Conservation (phyloP, 2,888 invertebrate species). For the Pilophorus perplexus region DNA sequence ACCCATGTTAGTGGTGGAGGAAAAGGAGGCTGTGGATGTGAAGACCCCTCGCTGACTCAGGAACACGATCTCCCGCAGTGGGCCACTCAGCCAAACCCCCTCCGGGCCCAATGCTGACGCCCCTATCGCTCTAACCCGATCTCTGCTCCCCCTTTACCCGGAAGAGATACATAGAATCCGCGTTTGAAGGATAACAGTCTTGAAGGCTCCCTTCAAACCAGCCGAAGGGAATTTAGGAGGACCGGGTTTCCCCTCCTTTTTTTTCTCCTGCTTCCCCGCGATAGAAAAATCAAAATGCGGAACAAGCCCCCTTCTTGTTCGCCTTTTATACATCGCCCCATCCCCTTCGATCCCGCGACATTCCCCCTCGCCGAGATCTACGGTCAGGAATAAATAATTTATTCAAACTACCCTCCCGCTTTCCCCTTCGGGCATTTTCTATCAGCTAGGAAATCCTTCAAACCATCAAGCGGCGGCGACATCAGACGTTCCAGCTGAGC, state of each 20-base stretch:
- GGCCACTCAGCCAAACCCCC: constrained; percentile 11
- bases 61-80: constrained; percentile 16
- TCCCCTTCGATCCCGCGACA: neutral
- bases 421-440: neutral
- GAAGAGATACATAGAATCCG: too few species aligned
- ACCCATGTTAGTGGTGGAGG: too few species aligned
- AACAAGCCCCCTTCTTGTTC: neutral
- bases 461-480: too few species aligned
- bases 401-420: constrained; percentile 17
- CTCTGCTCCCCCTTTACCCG: constrained; percentile 7
- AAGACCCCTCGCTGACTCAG: constrained; percentile 16
- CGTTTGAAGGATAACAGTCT: neutral
- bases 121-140: constrained; percentile 18
- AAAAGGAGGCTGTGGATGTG: too few species aligned
- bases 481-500: too few species aligned
- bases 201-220: neutral
- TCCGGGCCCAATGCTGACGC: neutral
- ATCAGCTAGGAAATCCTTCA: neutral
- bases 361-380: constrained; percentile 11
- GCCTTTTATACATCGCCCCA: neutral
- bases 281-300: constrained; percentile 30
- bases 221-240: constrained; percentile 13
- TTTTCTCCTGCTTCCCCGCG: too few species aligned
- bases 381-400: constrained; percentile 30
- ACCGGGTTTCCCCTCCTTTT: too few species aligned